phyloP scores from a whole-genome alignment of 2,797 vertebrate species.

The Paguma larvata region DNA sequence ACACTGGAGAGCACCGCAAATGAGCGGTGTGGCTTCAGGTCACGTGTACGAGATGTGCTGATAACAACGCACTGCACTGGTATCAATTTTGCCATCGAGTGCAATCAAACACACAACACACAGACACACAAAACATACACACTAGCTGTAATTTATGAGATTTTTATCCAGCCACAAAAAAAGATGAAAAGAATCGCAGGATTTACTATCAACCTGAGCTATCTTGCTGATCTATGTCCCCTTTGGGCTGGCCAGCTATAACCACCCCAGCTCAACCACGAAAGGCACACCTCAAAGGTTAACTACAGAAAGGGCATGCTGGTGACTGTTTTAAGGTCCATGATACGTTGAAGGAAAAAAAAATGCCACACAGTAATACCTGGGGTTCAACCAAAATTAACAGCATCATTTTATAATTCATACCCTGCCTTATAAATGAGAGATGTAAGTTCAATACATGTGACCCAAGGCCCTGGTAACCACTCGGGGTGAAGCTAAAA shows the following conservation, averaged over 20 bases:
- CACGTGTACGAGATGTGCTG: slow-evolving; percentile 7
- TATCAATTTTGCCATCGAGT: slow-evolving; percentile 55
- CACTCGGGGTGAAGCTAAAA: slow-evolving; percentile 48
- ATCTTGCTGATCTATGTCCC: background rate
- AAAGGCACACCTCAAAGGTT: slow-evolving; percentile 42
- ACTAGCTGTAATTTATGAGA: background rate
- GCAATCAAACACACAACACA: background rate
- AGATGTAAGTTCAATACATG: slow-evolving; percentile 79
- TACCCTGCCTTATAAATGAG: slow-evolving; percentile 77
- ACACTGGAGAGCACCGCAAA: slow-evolving; percentile 17
- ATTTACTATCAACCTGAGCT: background rate
- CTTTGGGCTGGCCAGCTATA: slow-evolving; percentile 25
- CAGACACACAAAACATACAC: slow-evolving; percentile 37
- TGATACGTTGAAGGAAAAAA: background rate
- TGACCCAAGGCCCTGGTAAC: slow-evolving; percentile 38
- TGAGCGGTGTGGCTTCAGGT: slow-evolving; percentile 33
- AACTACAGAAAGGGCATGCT: slow-evolving; percentile 1
- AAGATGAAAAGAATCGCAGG: background rate
- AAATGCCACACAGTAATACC: slow-evolving; percentile 44
- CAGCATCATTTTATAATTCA: slow-evolving; percentile 81
- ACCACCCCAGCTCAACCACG: background rate
- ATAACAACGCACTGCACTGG: background rate
- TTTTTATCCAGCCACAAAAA: slow-evolving; percentile 46
- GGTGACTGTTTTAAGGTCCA: slow-evolving; percentile 27
- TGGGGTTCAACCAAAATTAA: slow-evolving; percentile 81